These are phyloP conservation scores for Pterois miles DNA, from an alignment of 2,797 vertebrate genomes.

Conservation along the genomic window DNA sequence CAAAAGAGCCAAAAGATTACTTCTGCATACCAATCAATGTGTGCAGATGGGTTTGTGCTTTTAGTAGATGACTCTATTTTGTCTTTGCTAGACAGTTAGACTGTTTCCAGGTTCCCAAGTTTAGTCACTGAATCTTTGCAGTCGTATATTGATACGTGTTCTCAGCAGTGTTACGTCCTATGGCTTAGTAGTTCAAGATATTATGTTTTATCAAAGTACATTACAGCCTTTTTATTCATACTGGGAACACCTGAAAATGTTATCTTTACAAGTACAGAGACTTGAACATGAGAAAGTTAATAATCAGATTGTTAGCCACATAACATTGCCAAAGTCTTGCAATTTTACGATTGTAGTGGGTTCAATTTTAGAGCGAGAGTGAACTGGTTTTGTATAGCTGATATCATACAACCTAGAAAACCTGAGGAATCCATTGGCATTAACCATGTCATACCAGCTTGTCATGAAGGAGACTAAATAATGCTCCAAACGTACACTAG, in stretches of 20 bases:
- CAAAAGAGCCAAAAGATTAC: slow-evolving; percentile 6
- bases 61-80: neutral
- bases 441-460: too few relatives aligned
- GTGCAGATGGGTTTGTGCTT: neutral
- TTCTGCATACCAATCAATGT: neutral
- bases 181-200: neutral
- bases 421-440: too few relatives aligned
- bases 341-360: too few relatives aligned
- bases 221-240: neutral
- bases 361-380: too few relatives aligned
- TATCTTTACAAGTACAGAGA: neutral
- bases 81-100: neutral
- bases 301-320: too few relatives aligned
- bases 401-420: too few relatives aligned
- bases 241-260: neutral
- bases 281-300: neutral
- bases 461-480: too few relatives aligned
- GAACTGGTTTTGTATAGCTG: too few relatives aligned
- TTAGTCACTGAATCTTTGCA: neutral
- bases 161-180: neutral
- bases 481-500: too few relatives aligned
- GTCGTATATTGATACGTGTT: neutral
- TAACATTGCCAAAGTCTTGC: too few relatives aligned
- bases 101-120: neutral
- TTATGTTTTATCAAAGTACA: neutral